Conservation (phyloP, 2,888 invertebrate species). For the Diarsia dahlii region DNA sequence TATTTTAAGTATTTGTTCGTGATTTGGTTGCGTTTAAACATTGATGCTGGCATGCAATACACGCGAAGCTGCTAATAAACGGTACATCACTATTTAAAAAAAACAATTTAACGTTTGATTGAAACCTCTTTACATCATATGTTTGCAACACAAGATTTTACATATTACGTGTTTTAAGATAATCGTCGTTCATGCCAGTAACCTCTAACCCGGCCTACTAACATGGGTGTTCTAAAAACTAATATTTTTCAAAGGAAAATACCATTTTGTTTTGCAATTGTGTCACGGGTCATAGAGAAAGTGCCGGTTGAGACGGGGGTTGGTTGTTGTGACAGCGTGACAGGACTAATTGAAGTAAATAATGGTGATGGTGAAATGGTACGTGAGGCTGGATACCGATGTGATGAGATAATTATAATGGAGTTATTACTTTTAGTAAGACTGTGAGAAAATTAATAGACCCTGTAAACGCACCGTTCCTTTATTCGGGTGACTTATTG, state of each 20-base stretch:
- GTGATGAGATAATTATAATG: slow-evolving; percentile 19
- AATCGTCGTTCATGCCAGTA: slow-evolving; percentile 58
- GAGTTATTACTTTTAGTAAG: neutral
- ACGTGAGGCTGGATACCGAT: slow-evolving; percentile 40
- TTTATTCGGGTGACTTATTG: too few species aligned
- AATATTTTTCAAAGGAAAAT: slow-evolving; percentile 83
- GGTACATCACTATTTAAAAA: slow-evolving; percentile 29
- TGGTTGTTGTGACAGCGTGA: slow-evolving; percentile 44
- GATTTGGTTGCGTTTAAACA: slow-evolving; percentile 23
- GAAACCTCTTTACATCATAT: slow-evolving; percentile 56
- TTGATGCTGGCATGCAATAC: slow-evolving; percentile 27
- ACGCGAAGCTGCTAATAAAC: slow-evolving; percentile 35
- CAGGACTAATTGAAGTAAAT: slow-evolving; percentile 55
- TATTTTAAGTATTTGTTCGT: slow-evolving; percentile 32
- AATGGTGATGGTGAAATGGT: slow-evolving; percentile 57
- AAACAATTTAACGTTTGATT: slow-evolving; percentile 45
- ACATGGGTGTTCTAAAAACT: slow-evolving; percentile 73
- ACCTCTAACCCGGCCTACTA: slow-evolving; percentile 79
- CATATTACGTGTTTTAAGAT: slow-evolving; percentile 63
- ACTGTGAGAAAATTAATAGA: neutral
- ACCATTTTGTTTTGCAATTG: slow-evolving; percentile 78
- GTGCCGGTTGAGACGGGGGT: slow-evolving; percentile 42
- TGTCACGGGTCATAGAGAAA: slow-evolving; percentile 89
- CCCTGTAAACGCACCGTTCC: neutral
- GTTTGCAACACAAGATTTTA: slow-evolving; percentile 64